These are phyloP conservation scores for Cyanistes caeruleus DNA, from an alignment of 2,113 vertebrate genomes.

Conservation along the genomic window DNA sequence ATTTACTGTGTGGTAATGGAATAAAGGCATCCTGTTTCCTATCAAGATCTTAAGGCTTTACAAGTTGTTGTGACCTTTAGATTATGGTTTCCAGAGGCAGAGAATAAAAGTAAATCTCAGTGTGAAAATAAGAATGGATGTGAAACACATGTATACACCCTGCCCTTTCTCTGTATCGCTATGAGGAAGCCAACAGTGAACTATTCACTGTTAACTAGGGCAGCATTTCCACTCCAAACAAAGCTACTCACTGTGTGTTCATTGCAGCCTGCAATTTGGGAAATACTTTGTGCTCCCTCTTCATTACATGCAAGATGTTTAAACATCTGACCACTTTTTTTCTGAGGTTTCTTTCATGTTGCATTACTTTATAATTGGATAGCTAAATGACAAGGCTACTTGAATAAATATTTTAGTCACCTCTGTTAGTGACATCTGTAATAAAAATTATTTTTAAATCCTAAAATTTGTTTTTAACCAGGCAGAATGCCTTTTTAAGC, in stretches of 20 bases:
- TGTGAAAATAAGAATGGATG: conserved; percentile 5
- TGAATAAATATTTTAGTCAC: neutral
- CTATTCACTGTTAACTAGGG: neutral
- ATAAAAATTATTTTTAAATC: neutral
- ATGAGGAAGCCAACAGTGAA: neutral
- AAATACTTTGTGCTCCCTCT: neutral
- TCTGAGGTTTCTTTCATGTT: neutral
- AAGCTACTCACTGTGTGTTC: neutral
- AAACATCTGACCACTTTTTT: neutral
- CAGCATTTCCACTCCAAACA: neutral
- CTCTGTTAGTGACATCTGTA: neutral
- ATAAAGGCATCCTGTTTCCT: conserved; percentile 22
- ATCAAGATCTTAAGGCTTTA: neutral
- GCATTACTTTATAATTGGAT: neutral
- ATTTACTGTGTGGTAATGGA: neutral
- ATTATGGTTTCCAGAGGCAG: neutral
- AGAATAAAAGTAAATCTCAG: conserved; percentile 17
- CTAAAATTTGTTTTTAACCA: neutral
- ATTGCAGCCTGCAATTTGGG: neutral
- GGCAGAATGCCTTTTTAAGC: neutral
- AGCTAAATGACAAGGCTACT: neutral
- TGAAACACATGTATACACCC: neutral
- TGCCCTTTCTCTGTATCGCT: neutral
- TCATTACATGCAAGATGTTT: neutral
- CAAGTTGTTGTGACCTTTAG: conserved; percentile 34